A percentile compares a stretch with the other conserved stretches of the same genome.
phyloP scores from a whole-genome alignment of 2,113 vertebrate genomes.

The Semicossyphus pulcher region DNA sequence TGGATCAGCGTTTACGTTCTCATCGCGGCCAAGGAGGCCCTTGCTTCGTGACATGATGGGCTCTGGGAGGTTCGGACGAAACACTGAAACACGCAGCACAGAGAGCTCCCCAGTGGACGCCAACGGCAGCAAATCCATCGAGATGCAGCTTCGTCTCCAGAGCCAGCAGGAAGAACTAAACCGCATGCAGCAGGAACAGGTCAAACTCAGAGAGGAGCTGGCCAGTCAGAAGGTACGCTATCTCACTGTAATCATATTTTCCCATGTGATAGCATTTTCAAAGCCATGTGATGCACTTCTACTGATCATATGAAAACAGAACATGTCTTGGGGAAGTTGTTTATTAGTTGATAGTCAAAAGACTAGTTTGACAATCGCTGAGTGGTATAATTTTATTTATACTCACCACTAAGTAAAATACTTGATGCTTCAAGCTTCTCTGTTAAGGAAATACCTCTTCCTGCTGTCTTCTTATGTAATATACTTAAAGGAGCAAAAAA shows the following conservation, averaged over 20 bases:
- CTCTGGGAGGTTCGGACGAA: conserved; percentile 78
- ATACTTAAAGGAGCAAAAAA: too few species aligned
- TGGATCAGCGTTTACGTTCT: conserved; percentile 88
- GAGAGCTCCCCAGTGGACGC: conserved; percentile 83
- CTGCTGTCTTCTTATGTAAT: too few species aligned
- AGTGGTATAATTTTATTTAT: too few species aligned
- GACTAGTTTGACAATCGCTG: too few species aligned
- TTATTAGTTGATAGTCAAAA: too few species aligned
- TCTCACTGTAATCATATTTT: background rate
- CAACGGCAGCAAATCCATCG: conserved; percentile 78
- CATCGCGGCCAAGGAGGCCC: conserved; percentile 85
- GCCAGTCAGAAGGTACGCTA: conserved; percentile 81
- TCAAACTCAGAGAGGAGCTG: conserved; percentile 85
- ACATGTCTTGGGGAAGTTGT: too few species aligned
- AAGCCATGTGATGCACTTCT: too few species aligned
- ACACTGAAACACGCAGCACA: conserved; percentile 73
- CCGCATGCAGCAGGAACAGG: conserved; percentile 88
- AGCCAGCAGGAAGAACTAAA: conserved; percentile 91
- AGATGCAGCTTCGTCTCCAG: conserved; percentile 86
- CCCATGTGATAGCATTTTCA: background rate
- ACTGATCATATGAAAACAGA: too few species aligned
- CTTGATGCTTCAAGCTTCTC: too few species aligned
- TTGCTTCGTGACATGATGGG: conserved; percentile 85
- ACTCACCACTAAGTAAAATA: too few species aligned
- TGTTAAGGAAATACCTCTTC: too few species aligned